Conservation (phyloP, 1,140 invertebrate genomes). For the Homarus americanus region DNA sequence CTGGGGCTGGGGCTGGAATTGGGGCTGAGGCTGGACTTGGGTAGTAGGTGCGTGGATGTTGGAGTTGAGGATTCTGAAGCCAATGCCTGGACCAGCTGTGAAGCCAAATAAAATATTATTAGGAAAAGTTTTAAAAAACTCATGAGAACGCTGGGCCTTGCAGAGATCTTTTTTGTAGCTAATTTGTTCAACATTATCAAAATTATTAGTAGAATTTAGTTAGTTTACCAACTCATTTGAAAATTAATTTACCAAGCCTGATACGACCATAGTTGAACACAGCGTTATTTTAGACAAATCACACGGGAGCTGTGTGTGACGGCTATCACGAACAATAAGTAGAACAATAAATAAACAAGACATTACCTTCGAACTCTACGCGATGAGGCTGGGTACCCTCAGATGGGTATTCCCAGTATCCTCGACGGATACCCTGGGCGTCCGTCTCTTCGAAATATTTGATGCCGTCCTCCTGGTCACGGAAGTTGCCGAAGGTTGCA, state of each 20-base stretch:
- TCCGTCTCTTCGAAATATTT: slow-evolving; percentile 74
- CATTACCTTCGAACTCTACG: slow-evolving; percentile 69
- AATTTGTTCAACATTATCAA: no score
- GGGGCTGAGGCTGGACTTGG: slow-evolving; percentile 32
- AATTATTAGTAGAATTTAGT: no score
- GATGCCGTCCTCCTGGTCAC: slow-evolving; percentile 73
- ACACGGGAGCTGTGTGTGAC: no score
- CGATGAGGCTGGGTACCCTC: slow-evolving; percentile 44
- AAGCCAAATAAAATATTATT: not conserved
- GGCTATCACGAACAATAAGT: no score
- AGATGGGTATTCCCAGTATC: slow-evolving; percentile 68
- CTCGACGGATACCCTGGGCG: slow-evolving; percentile 54
- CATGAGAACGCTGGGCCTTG: no score
- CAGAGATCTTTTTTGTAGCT: no score
- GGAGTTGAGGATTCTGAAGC: slow-evolving; percentile 73
- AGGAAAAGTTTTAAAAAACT: no score
- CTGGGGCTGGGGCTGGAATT: slow-evolving; percentile 60
- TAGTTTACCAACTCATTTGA: no score
- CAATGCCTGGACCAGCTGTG: slow-evolving; percentile 71
- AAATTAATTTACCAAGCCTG: no score
- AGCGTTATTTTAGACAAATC: no score
- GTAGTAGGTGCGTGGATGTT: slow-evolving; percentile 63
- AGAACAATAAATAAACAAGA: not conserved
- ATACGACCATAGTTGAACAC: no score
- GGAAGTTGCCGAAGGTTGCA: slow-evolving; percentile 70